Conservation (phyloP, 2,888 invertebrate genomes). For the Leptinotarsa rubiginosa region DNA sequence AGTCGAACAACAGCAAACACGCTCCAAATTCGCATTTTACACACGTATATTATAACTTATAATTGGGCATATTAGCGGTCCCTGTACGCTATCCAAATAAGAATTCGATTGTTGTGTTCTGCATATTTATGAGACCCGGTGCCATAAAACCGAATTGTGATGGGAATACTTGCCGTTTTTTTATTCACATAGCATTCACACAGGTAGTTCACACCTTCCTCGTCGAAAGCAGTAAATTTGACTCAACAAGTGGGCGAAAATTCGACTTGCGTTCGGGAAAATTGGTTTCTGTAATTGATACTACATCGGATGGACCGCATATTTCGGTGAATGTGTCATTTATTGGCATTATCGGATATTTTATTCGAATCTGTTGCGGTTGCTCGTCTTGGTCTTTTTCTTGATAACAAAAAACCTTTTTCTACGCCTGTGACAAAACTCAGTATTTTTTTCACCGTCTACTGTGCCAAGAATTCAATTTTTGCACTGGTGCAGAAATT, state of each 20-base stretch:
- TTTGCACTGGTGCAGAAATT: no score
- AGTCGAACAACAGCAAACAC: neutral
- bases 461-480: no score
- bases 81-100: constrained; percentile 20
- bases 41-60: constrained; percentile 17
- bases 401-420: no score
- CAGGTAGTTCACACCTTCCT: constrained; percentile 14
- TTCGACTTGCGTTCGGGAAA: neutral
- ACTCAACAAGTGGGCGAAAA: constrained; percentile 6
- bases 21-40: neutral
- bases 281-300: neutral
- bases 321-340: neutral
- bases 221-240: neutral
- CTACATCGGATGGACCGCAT: neutral
- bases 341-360: no score
- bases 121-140: constrained; percentile 25
- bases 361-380: no score
- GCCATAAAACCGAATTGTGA: constrained; percentile 27
- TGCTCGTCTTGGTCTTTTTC: no score
- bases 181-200: constrained; percentile 21
- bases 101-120: neutral
- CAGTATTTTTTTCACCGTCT: no score
- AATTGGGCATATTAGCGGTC: constrained; percentile 25
- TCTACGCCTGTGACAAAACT: no score
- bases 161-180: constrained; percentile 21